phyloP scores from a whole-genome alignment of 2,113 vertebrate genomes.

The Solenodon paradoxus region DNA sequence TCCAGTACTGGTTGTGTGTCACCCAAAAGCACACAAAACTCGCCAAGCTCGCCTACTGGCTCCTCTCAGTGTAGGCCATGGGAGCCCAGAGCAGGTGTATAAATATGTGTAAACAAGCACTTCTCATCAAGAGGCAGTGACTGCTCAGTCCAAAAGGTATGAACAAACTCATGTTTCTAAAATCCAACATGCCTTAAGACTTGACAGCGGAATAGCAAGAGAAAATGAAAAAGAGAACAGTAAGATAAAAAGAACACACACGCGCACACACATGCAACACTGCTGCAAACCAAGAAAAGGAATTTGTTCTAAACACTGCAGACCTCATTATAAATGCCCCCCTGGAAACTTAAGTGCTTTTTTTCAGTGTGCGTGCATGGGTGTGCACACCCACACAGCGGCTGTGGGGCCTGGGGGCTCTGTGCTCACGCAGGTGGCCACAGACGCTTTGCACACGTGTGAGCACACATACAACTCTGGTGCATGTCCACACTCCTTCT shows the following conservation, averaged over 20 bases:
- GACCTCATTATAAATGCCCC: constrained; percentile 87
- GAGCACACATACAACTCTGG: constrained; percentile 40
- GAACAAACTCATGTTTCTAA: constrained; percentile 99
- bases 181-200: constrained; percentile 97
- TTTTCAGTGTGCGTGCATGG: constrained; percentile 73
- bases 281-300: constrained; percentile 86
- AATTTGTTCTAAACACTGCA: constrained; percentile 90
- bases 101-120: constrained; percentile 95
- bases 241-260: too few relatives aligned
- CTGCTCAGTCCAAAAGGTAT: constrained; percentile 96
- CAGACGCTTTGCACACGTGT: not conserved
- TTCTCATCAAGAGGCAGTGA: constrained; percentile 93
- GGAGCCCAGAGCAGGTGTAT: constrained; percentile 93
- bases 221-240: constrained; percentile 66
- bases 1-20: constrained; percentile 97
- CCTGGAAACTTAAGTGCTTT: constrained; percentile 87
- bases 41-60: constrained; percentile 96
- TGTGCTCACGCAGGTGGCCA: not conserved
- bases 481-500: not conserved
- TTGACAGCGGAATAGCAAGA: constrained; percentile 62
- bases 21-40: constrained; percentile 96
- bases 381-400: not conserved
- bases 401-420: not conserved
- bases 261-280: constrained; percentile 85
- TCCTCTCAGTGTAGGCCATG: constrained; percentile 95